Base-by-base conservation (phyloP, 2,888 invertebrate genomes). In the Acanthosepion esculentum region DNA sequence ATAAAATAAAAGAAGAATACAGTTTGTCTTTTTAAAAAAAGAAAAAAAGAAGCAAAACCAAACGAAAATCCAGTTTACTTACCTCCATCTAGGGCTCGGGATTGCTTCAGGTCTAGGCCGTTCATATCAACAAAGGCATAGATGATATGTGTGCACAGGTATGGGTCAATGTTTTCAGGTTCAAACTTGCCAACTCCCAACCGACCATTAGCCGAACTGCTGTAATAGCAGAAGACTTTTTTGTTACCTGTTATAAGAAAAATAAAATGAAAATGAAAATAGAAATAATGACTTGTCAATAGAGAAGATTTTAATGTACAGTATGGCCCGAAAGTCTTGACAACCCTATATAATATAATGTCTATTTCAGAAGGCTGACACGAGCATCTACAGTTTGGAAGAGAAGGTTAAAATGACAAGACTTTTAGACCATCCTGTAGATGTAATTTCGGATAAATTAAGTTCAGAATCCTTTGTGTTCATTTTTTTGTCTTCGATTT, bases 91-190 rank as follows among this genome's bases (percentile, higher is more conserved):
- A 94, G 92, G 26, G 59, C 55, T 53, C 92, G 53, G 7, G 91
- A 92, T 41, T 93, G 94, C 33, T 64, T 48, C 48, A 94, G 50
- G 23, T 93, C 93, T 48, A 92, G 53, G 7, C 94, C 94, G n/a
- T 94, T 92, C 94, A 94, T 94, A 48, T 94, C 93, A 15, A 94
- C 94, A 33, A 94, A 94, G 23, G 94, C 94, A 50, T 94, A 94
- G 33, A 94, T 94, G 26, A 94, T 93, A 48, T 94, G 94, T 18
- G 94, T 94, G 33, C 94, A 94, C 20, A 94, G 53, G 91, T 91
- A 93, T 12, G 94, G 94, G 41, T 94, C 93, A 26, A 94, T 94
- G 78, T 94, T 93, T 78, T 94, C 94, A 12, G 94, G 94, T 48
- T 93, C 50, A n/a, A 94, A 94, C 12, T 93, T 55, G 23, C 94